Percentiles rank a stretch among this genome's conserved stretches.
Conservation (phyloP, 2,797 vertebrate species). For the Xenops minutus region DNA sequence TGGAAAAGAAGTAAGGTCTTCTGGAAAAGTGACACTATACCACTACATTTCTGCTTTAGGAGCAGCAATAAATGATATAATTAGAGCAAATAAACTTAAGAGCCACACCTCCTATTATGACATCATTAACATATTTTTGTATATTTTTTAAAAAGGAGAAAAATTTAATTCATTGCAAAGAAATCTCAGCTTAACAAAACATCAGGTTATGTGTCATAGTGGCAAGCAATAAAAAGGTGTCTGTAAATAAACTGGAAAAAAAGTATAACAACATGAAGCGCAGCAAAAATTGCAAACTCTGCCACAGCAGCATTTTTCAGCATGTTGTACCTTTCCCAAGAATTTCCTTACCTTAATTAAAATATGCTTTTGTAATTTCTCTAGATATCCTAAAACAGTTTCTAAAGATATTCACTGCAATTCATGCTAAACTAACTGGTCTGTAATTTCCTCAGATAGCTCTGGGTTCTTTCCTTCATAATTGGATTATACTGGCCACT, state of each 20-base stretch:
- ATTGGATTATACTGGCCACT: slow-evolving; percentile 31
- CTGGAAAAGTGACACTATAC: not conserved
- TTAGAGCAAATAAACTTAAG: not conserved
- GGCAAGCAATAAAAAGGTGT: not conserved
- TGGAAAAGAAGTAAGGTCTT: not conserved
- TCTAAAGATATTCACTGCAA: slow-evolving; percentile 1
- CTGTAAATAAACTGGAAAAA: not conserved
- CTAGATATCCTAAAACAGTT: not conserved
- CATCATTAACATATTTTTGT: not conserved
- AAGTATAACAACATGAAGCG: not conserved
- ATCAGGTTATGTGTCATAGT: not conserved
- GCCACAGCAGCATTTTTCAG: not conserved
- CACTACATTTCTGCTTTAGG: rapidly evolving
- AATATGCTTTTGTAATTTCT: slow-evolving; percentile 3
- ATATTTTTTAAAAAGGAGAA: not conserved
- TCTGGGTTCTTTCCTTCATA: slow-evolving; percentile 41
- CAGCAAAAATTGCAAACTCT: not conserved
- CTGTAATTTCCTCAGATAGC: slow-evolving; percentile 24
- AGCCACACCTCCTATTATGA: not conserved
- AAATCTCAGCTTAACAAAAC: not conserved
- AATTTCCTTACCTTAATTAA: slow-evolving; percentile 36
- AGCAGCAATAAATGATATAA: not conserved
- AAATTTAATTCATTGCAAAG: not conserved
- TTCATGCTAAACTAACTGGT: not conserved
- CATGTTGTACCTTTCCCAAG: not conserved